A percentile compares a stretch with the other conserved stretches of the same genome.
Evolutionary conservation across 2,888 invertebrate genomes (phyloP).

Genomic region (Drosophila pseudotakahashii): DNA sequence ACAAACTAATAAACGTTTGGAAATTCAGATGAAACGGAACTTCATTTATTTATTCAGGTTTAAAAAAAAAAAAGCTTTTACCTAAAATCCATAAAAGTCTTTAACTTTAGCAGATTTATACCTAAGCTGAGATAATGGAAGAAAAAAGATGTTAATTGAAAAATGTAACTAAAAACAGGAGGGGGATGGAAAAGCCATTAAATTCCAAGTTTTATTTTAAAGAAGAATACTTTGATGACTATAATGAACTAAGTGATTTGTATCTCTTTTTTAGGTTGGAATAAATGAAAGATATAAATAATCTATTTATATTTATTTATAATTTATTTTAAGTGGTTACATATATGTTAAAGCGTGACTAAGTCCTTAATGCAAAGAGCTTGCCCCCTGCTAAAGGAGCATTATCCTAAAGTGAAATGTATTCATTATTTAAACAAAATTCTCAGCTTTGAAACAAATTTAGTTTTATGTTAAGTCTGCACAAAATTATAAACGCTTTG

Average conservation of each 20-base stretch:
- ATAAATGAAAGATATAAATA: not conserved
- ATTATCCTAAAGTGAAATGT: too few relatives aligned
- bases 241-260: not conserved
- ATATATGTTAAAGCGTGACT: not conserved
- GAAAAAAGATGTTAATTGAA: not conserved
- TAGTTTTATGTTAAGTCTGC: not conserved
- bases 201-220: not conserved
- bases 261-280: not conserved
- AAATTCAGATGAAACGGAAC: too few relatives aligned
- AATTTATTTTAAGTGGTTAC: too few relatives aligned
- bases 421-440: not conserved
- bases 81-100: too few relatives aligned
- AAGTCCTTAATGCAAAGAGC: not conserved
- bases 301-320: too few relatives aligned
- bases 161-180: not conserved
- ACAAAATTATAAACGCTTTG: not conserved
- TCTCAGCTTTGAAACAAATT: not conserved
- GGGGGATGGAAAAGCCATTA: not conserved
- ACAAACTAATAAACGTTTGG: too few relatives aligned
- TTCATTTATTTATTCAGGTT: too few relatives aligned
- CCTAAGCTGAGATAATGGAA: not conserved
- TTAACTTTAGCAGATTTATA: too few relatives aligned
- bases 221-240: not conserved
- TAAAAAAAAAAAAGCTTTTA: too few relatives aligned
- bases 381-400: too few relatives aligned